Base-by-base conservation (phyloP, 2,113 vertebrate genomes). In the Sus scrofa region DNA sequence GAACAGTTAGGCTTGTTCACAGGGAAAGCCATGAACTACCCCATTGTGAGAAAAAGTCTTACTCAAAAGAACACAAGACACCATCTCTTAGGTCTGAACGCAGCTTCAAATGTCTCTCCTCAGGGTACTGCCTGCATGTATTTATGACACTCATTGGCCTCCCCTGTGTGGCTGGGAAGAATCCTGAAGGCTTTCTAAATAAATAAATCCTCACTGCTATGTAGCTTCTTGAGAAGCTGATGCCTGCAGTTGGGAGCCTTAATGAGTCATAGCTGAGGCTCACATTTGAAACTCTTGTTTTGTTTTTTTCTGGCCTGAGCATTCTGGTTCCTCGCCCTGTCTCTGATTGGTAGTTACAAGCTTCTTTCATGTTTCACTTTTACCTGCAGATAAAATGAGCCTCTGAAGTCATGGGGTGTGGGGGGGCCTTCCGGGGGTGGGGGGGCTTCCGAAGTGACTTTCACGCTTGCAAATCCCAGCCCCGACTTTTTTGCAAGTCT, bases 401-500 rank as follows among this genome's bases (percentile, higher is more conserved):
- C 54, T 34, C 32, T 19, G 19, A 56, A 79, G 77, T 7, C 2
- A 2, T 26, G 15, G 34, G 82, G 18, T 27, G n/a, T n/a, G n/a
- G n/a, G n/a, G n/a, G n/a, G n/a, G n/a, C n/a, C n/a, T n/a, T n/a
- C n/a, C n/a, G n/a, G n/a, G n/a, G n/a, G n/a, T n/a, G n/a, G n/a
- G n/a, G n/a, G n/a, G n/a, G n/a, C 32, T 58, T 77, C 60, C 1
- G 0, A 84, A 79, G 71, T 63, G 52, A 81, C 34, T 92, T 75
- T 30, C 71, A 44, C 56, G n/a, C 77, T 87, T 77, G 77, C 27
- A 86, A 95, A 58, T 16, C 52, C n/a, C 6, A 16, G 14, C 10
- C 39, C 39, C 20, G 68, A 15, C 73, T 87, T n/a, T 85, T 65
- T 52, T 68, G 77, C 20, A 92, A 91, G 85, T 94, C 74, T 77